Conservation (phyloP, 2,888 invertebrate species). For the Arctia plantaginis region DNA sequence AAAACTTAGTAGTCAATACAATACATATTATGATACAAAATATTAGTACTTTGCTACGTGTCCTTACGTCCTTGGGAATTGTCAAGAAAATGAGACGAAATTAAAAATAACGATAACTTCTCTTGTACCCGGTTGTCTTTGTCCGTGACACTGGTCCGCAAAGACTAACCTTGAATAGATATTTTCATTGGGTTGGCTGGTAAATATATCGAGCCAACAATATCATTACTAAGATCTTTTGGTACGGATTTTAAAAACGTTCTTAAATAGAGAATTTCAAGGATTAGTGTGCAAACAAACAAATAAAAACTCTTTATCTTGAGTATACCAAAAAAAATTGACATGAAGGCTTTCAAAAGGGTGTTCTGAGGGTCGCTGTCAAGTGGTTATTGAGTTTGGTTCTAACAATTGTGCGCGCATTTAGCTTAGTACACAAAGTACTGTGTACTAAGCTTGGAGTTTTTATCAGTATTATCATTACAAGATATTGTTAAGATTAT, state of each 20-base stretch:
- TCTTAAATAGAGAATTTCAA: no score
- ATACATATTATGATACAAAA: background rate
- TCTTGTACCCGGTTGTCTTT: constrained; percentile 48
- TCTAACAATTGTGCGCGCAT: no score
- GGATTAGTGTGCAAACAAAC: no score
- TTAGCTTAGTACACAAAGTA: background rate
- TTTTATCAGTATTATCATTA: constrained; percentile 2
- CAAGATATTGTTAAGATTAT: constrained; percentile 1
- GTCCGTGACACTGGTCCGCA: constrained; percentile 55
- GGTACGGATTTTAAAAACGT: no score
- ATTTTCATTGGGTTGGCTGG: constrained; percentile 40
- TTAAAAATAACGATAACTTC: constrained; percentile 19
- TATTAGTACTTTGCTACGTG: no score
- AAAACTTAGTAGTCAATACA: no score
- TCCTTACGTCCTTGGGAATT: no score
- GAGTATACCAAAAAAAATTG: no score
- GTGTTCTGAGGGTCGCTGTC: background rate
- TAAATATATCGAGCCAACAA: constrained; percentile 3
- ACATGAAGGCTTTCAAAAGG: no score
- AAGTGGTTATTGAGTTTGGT: background rate
- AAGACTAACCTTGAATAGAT: constrained; percentile 50
- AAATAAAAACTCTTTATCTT: no score
- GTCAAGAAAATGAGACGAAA: constrained; percentile 21
- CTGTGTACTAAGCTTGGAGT: no score
- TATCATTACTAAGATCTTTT: background rate